These are phyloP conservation scores for Gonatopus flavifemur DNA, from an alignment of 1,140 invertebrate species.

Conservation along the genomic window DNA sequence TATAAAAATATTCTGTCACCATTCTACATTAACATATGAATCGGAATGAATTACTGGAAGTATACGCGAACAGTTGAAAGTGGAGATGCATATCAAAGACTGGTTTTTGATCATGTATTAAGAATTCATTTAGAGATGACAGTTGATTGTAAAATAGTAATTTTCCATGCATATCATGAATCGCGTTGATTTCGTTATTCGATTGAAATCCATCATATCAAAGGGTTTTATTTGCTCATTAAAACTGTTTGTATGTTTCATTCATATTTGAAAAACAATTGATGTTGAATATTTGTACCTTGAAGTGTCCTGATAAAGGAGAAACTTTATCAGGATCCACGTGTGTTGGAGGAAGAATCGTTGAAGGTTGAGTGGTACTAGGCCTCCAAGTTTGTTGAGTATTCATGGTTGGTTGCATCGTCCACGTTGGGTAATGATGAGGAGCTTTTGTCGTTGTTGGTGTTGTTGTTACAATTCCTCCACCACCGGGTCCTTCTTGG, in stretches of 20 bases:
- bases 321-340: conserved; percentile 51
- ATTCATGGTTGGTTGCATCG: background rate
- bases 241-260: background rate
- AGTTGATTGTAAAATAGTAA: too few relatives aligned
- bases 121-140: too few relatives aligned
- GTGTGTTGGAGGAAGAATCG: conserved; percentile 36
- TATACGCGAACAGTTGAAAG: too few relatives aligned
- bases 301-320: conserved; percentile 49
- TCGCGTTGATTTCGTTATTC: too few relatives aligned
- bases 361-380: conserved; percentile 21
- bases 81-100: too few relatives aligned
- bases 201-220: too few relatives aligned
- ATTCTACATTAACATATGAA: too few relatives aligned
- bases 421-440: background rate
- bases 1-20: too few relatives aligned
- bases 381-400: conserved; percentile 6
- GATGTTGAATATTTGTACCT: conserved; percentile 27
- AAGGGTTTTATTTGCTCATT: too few relatives aligned
- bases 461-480: background rate
- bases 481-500: conserved; percentile 31
- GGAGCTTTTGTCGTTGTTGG: background rate
- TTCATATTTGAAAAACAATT: conserved; percentile 1
- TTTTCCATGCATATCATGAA: too few relatives aligned
- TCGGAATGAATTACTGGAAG: too few relatives aligned
- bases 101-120: too few relatives aligned